Evolutionary conservation across 2,113 vertebrate species (phyloP).

Genomic region (Budorcas taxicolor): DNA sequence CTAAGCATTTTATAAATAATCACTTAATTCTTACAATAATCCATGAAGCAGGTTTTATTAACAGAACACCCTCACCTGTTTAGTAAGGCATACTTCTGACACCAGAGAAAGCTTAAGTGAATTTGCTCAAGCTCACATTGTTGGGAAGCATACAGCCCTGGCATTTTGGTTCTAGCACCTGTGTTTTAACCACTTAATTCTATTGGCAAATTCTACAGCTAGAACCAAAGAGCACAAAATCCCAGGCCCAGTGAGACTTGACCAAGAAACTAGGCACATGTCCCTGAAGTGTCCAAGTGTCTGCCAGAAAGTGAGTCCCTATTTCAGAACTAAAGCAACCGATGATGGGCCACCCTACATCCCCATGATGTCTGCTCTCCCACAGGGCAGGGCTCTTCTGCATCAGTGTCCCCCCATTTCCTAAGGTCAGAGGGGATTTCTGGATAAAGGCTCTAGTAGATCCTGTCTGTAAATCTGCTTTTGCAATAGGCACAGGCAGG

Average conservation of each 20-base stretch:
- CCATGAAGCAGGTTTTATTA: not conserved
- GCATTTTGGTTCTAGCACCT: not conserved
- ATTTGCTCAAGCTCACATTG: not conserved
- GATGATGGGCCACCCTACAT: accelerated
- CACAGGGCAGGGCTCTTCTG: not conserved
- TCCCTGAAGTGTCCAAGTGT: not conserved
- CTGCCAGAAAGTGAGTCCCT: not conserved
- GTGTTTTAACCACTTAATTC: not conserved
- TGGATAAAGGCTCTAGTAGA: not conserved
- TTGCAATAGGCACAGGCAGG: not conserved
- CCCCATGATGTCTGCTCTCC: not conserved
- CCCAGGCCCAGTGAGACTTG: not conserved
- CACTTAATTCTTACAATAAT: not conserved
- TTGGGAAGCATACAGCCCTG: not conserved
- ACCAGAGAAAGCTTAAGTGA: not conserved
- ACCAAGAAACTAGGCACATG: not conserved
- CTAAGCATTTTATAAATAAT: not conserved
- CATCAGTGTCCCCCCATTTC: not conserved
- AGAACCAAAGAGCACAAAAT: not conserved
- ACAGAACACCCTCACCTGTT: not conserved
- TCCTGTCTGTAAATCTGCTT: not conserved
- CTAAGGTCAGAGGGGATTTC: not conserved
- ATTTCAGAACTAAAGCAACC: not conserved
- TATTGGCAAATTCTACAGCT: not conserved
- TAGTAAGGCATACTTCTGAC: not conserved